Percentiles rank a stretch among this genome's conserved stretches.
Conservation (phyloP, 2,888 invertebrate species). For the Nymphalis urticae region DNA sequence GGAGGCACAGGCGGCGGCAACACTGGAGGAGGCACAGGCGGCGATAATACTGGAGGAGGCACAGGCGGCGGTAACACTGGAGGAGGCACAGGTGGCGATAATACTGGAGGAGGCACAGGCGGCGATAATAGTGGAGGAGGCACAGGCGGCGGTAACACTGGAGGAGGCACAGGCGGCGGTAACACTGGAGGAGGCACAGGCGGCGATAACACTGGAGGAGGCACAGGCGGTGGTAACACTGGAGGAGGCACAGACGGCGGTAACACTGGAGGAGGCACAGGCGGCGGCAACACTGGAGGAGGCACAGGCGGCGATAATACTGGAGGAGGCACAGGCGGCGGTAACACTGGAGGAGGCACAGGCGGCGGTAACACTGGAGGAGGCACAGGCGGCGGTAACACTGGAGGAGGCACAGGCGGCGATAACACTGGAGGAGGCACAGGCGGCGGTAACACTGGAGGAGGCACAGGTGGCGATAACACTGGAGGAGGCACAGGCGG, state of each 20-base stretch:
- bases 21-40: background rate
- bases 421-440: background rate
- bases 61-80: background rate
- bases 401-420: background rate
- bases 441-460: background rate
- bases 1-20: background rate
- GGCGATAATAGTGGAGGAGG: background rate
- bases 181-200: background rate
- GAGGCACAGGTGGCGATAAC: too few relatives aligned
- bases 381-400: background rate
- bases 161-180: background rate
- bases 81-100: background rate
- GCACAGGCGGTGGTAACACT: background rate
- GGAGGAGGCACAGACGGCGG: background rate
- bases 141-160: background rate
- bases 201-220: background rate
- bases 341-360: background rate
- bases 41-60: background rate
- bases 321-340: background rate
- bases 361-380: background rate
- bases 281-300: background rate
- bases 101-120: background rate
- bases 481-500: background rate
- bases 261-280: background rate
- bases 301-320: background rate